Conservation (phyloP, 2,113 vertebrate genomes). For the Aramus guarauna region DNA sequence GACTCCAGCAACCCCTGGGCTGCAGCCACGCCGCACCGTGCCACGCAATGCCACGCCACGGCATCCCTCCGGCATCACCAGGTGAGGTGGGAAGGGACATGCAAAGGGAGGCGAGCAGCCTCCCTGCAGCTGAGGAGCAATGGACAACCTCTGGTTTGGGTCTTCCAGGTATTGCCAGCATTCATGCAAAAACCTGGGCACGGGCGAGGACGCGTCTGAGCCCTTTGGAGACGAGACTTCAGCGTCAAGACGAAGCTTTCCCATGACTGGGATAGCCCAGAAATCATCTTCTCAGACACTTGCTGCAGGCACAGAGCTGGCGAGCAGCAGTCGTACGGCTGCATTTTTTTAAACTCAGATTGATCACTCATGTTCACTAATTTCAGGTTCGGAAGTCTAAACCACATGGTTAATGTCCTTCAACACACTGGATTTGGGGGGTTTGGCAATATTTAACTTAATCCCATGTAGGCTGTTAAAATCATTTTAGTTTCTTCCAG, state of each 20-base stretch:
- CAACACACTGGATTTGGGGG: background rate
- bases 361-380: background rate
- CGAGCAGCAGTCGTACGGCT: background rate
- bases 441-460: background rate
- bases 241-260: background rate
- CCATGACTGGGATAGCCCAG: background rate
- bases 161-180: background rate
- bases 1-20: background rate
- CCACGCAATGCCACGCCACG: accelerated
- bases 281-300: background rate
- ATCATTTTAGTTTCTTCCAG: background rate
- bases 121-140: background rate
- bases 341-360: background rate
- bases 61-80: background rate
- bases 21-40: background rate
- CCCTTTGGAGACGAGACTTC: background rate
- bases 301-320: accelerated
- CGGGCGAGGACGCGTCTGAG: accelerated
- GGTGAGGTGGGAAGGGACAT: background rate
- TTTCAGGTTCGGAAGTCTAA: background rate
- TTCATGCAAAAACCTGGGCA: background rate
- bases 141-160: accelerated
- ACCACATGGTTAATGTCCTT: accelerated
- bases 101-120: background rate
- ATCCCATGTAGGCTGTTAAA: background rate